Percentiles rank a stretch among this genome's conserved stretches.
These are phyloP conservation scores for Lithophane leautieri DNA, from an alignment of 2,888 invertebrate species.

Conservation along the genomic window DNA sequence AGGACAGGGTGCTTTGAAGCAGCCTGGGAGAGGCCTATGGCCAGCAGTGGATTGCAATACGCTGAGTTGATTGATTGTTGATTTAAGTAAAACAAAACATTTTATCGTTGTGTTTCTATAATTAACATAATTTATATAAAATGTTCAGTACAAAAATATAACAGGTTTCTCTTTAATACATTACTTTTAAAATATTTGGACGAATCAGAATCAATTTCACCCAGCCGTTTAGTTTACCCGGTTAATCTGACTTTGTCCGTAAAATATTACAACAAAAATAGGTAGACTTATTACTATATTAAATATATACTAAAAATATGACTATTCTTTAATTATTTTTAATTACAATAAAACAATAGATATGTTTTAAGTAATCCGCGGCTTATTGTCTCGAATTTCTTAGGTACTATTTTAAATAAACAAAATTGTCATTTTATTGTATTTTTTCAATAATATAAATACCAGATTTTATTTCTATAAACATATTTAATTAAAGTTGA, in stretches of 20 bases:
- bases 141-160: slow-evolving; percentile 56
- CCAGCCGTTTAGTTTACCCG: background rate
- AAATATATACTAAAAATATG: slow-evolving; percentile 44
- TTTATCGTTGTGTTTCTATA: slow-evolving; percentile 50
- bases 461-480: background rate
- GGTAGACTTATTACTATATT: slow-evolving; percentile 18
- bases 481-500: background rate
- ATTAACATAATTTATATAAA: slow-evolving; percentile 57
- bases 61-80: background rate
- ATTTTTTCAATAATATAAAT: background rate
- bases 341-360: slow-evolving; percentile 18
- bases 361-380: background rate
- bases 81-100: background rate
- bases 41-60: background rate
- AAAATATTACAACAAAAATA: slow-evolving; percentile 12
- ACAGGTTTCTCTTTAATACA: slow-evolving; percentile 28
- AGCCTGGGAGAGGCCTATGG: too few relatives aligned
- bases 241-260: slow-evolving; percentile 15
- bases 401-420: background rate
- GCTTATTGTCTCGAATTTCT: background rate
- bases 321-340: slow-evolving; percentile 46
- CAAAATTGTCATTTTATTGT: slow-evolving; percentile 8
- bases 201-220: slow-evolving; percentile 9
- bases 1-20: too few relatives aligned
- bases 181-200: slow-evolving; percentile 10